Evolutionary conservation across 2,888 invertebrate species (phyloP).

Genomic region (Scaptomyza parva): DNA sequence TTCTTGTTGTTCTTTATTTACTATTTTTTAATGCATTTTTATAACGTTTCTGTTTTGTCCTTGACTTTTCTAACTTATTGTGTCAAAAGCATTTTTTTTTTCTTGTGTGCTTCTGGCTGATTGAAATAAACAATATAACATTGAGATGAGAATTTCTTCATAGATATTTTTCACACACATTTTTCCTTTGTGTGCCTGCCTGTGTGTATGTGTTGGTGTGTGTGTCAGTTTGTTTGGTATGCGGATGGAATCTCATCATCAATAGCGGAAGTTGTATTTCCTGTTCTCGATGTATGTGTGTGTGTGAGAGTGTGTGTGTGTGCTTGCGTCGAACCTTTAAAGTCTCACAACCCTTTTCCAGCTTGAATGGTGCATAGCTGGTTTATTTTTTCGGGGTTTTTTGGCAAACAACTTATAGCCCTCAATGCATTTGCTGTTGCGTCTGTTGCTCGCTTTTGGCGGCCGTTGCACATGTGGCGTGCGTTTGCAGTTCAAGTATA

Average conservation of each 20-base stretch:
- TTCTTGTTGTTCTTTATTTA: neutral
- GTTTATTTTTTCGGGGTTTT: constrained; percentile 1
- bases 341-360: constrained; percentile 35
- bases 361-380: constrained; percentile 7
- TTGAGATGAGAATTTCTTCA: no score
- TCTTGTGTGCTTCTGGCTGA: no score
- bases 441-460: constrained; percentile 59
- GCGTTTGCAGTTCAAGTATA: constrained; percentile 76
- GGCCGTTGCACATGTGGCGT: constrained; percentile 79
- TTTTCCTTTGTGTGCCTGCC: constrained; percentile 2
- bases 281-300: constrained; percentile 26
- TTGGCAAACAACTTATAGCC: constrained; percentile 8
- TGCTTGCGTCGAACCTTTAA: constrained; percentile 3
- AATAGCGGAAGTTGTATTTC: constrained; percentile 66
- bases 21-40: neutral
- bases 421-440: constrained; percentile 15
- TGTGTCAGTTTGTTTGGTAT: constrained; percentile 12
- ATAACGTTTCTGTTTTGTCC: neutral
- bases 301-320: constrained; percentile 3
- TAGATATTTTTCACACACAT: no score
- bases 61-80: neutral
- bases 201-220: no score
- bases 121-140: neutral
- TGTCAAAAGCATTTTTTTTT: neutral
- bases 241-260: constrained; percentile 25